phyloP scores from a whole-genome alignment of 2,797 vertebrate species.

The Phyllotis vaccarum region DNA sequence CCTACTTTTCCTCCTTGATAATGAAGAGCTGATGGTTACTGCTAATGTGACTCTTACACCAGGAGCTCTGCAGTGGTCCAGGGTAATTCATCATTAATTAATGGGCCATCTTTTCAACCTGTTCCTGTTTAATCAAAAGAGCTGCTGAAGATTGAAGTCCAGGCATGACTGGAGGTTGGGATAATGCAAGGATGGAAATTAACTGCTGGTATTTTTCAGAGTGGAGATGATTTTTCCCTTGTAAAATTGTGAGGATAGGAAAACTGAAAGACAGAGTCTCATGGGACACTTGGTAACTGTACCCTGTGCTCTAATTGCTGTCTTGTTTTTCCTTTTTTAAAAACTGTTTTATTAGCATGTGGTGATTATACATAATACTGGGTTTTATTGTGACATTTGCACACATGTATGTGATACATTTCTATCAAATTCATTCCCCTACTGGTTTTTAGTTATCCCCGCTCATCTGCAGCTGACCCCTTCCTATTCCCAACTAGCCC shows the following conservation, averaged over 20 bases:
- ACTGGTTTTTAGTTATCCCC: not conserved
- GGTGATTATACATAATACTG: not conserved
- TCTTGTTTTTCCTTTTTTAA: not conserved
- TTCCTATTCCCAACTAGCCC: not conserved
- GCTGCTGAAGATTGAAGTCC: conserved; percentile 49
- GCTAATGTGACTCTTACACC: conserved; percentile 77
- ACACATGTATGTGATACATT: not conserved
- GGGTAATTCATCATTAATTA: conserved; percentile 86
- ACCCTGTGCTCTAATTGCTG: not conserved
- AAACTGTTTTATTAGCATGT: not conserved
- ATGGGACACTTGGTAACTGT: fast-evolving
- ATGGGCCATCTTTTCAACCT: conserved; percentile 81
- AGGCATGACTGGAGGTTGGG: conserved; percentile 50
- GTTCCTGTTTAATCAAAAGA: conserved; percentile 82
- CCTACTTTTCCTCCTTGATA: conserved; percentile 84
- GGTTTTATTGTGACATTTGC: not conserved
- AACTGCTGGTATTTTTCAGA: conserved; percentile 18
- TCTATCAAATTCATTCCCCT: not conserved
- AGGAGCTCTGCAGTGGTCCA: conserved; percentile 75
- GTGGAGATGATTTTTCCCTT: conserved; percentile 15
- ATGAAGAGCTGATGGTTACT: conserved; percentile 84
- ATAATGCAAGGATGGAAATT: conserved; percentile 46
- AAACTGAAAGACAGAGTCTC: not conserved
- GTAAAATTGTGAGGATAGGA: not conserved
- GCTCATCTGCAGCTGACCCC: fast-evolving